These are phyloP conservation scores for Gymnocypris eckloni DNA, from an alignment of 2,797 vertebrate species.

Conservation along the genomic window DNA sequence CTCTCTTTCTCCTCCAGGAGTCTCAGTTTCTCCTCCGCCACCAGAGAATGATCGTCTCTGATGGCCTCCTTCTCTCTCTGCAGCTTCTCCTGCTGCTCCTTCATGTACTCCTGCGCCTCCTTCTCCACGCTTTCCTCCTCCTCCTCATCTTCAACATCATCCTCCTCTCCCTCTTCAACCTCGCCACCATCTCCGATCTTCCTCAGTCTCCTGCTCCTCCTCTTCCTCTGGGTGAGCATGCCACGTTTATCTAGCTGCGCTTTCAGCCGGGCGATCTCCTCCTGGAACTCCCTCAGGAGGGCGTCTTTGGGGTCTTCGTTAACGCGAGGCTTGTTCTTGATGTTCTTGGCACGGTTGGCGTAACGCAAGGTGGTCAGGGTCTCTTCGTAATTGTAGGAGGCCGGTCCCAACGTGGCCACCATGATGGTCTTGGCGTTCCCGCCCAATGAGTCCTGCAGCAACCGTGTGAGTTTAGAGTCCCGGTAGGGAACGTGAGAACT, in stretches of 20 bases:
- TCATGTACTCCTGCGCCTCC: constrained; percentile 87
- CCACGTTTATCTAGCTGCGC: constrained; percentile 87
- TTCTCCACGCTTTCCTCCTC: constrained; percentile 83
- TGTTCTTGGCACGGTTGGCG: constrained; percentile 96
- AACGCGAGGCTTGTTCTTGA: constrained; percentile 94
- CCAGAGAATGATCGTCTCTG: constrained; percentile 88
- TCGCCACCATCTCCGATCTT: constrained; percentile 73
- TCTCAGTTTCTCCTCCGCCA: constrained; percentile 93
- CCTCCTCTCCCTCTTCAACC: constrained; percentile 68
- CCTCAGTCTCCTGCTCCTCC: constrained; percentile 84
- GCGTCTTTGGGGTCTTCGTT: constrained; percentile 98
- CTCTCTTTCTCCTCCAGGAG: constrained; percentile 95
- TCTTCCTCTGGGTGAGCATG: constrained; percentile 59
- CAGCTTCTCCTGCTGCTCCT: constrained; percentile 90
- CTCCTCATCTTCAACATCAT: constrained; percentile 67
- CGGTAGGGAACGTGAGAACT: constrained; percentile 94
- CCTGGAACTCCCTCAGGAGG: constrained; percentile 92
- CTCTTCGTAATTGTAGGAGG: constrained; percentile 91
- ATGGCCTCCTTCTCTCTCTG: constrained; percentile 94
- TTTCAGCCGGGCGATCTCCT: constrained; percentile 90
- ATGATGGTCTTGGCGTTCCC: constrained; percentile 98
- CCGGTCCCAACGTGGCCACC: constrained; percentile 94
- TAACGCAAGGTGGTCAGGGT: constrained; percentile 94
- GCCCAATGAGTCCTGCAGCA: constrained; percentile 94
- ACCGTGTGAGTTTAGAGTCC: constrained; percentile 95